Conservation (phyloP, 2,113 vertebrate genomes). For the Anguilla rostrata region DNA sequence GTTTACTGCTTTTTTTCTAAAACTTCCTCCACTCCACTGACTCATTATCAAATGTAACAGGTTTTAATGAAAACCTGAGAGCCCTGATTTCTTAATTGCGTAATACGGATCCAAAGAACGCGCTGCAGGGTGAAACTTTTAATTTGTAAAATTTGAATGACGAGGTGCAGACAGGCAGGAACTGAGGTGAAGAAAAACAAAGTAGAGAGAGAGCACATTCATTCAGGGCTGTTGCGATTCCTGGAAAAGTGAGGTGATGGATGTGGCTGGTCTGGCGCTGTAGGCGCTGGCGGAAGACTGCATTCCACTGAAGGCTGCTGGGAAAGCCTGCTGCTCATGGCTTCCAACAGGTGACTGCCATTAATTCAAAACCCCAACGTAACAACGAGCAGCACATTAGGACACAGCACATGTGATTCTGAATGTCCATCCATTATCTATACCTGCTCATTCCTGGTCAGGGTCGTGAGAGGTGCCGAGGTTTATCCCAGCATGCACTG, state of each 20-base stretch:
- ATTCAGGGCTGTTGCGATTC: background rate
- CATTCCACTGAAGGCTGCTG: background rate
- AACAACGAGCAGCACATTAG: background rate
- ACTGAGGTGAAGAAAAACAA: background rate
- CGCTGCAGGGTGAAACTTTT: background rate
- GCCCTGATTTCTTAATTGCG: background rate
- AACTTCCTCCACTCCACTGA: background rate
- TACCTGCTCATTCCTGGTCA: too few relatives aligned
- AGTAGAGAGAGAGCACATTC: background rate
- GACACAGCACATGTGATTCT: background rate
- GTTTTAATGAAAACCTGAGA: background rate
- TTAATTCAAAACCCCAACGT: background rate
- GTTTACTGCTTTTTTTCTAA: background rate
- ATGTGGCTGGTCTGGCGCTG: background rate
- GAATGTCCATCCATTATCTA: background rate
- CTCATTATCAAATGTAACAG: background rate
- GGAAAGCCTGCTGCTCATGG: background rate
- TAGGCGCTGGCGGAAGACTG: background rate
- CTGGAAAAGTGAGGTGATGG: background rate
- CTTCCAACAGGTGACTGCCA: background rate
- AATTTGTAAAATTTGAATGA: background rate
- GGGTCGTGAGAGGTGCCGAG: too few relatives aligned
- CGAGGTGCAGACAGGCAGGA: background rate
- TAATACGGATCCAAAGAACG: background rate
- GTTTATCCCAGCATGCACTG: too few relatives aligned